Base-by-base conservation (phyloP, 1,140 invertebrate genomes). In the Adelges cooleyi region DNA sequence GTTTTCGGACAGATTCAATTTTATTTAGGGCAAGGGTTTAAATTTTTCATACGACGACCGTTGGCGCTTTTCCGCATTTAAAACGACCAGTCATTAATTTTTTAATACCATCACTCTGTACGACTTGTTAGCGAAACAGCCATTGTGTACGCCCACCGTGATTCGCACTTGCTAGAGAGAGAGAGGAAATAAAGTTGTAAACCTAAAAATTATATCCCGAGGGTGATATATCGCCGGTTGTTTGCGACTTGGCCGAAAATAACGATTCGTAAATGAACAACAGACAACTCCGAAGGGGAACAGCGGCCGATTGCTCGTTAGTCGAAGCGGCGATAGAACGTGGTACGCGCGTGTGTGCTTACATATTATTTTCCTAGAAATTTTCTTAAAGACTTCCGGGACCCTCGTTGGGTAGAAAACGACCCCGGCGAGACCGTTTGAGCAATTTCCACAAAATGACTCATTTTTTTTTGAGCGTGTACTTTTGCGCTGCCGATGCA, bases 401-500 rank as follows among this genome's bases (percentile, higher is more conserved):
- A 22, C 20, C 46, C 46, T 3, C 8, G 9, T 23, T 53, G 17
- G 17, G 15, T 5, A 33, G 15, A 59, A 33, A 59, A 59, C 38
- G 54, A 25, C 23, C n/a, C 54, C 54, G 40, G 54, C n/a, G 54
- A 59, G 54, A 59, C 38, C 23, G 38, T n/a, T 23, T 22, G 20
- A 6, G 25, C 20, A 22, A 54, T 59, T 44, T 44, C 54, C 13
- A 15, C 3, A 18, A 44, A 59, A 59, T 59, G 23, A 59, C 38
- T 59, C 54, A 59, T 44, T 59, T 56, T 42, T 42, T 54, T 53
- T 10, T 49, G 10, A 0, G 22, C n/a, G 23, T 53, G 17, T 11
- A 1, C 11, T 18, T 38, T 44, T 11, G 38, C 23, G 11, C n/a
- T 27, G 5, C 22, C 22, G 36, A 40, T 40, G 22, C 29, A 27